Evolutionary conservation across 1,140 invertebrate species (phyloP).

Genomic region (Armadillidium nasatum): DNA sequence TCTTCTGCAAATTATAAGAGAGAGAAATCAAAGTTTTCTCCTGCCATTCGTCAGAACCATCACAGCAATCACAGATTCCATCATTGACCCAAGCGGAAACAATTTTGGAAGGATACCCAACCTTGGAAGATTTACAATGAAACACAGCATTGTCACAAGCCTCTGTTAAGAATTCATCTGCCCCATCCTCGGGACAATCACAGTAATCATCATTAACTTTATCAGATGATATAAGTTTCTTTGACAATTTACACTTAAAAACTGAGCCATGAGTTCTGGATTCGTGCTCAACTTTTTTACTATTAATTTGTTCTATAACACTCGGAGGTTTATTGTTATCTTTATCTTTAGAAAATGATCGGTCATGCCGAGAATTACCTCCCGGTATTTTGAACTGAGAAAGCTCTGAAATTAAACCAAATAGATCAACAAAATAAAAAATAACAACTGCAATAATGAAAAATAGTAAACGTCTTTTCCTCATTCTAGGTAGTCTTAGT

Average conservation of each 20-base stretch:
- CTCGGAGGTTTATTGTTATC: neutral
- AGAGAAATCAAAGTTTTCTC: constrained; percentile 36
- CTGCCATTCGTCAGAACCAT: constrained; percentile 71
- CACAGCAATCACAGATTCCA: constrained; percentile 63
- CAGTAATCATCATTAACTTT: constrained; percentile 47
- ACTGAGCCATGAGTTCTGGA: neutral
- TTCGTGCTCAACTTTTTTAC: neutral
- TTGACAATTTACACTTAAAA: constrained; percentile 34
- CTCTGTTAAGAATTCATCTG: constrained; percentile 48
- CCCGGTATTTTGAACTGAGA: constrained; percentile 8
- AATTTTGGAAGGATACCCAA: constrained; percentile 37
- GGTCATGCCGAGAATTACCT: neutral
- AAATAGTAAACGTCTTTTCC: constrained; percentile 6
- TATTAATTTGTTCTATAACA: neutral
- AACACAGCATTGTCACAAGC: constrained; percentile 45
- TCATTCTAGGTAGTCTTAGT: constrained; percentile 9
- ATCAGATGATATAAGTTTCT: constrained; percentile 28
- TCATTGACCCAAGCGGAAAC: constrained; percentile 51
- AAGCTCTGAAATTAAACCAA: neutral
- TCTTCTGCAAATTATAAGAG: constrained; percentile 27
- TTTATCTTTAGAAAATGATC: neutral
- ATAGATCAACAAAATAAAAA: constrained; percentile 21
- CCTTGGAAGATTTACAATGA: constrained; percentile 47
- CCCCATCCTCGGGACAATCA: constrained; percentile 47
- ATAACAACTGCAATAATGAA: neutral